phyloP scores from a whole-genome alignment of 2,797 vertebrate species.

The Amphiprion clarkii region DNA sequence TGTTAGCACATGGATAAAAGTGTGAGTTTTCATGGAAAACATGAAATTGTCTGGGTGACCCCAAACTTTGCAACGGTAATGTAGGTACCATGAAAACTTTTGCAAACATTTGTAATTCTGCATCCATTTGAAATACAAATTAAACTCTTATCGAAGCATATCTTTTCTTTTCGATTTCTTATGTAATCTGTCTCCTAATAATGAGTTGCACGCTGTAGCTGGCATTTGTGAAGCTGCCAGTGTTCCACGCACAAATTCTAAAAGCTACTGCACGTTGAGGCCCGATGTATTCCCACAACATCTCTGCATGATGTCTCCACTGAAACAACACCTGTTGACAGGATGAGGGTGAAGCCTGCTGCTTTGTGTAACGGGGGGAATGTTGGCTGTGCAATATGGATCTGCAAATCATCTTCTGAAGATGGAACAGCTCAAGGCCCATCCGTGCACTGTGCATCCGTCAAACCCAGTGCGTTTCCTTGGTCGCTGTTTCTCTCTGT shows the following conservation, averaged over 20 bases:
- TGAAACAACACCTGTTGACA: conserved; percentile 54
- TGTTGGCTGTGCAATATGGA: neutral
- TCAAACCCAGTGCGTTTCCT: conserved; percentile 24
- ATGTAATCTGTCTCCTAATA: neutral
- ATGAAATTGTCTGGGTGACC: too few relatives aligned
- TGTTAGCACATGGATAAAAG: too few relatives aligned
- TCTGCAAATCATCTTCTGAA: conserved; percentile 47
- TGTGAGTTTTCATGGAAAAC: too few relatives aligned
- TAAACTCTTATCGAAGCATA: neutral
- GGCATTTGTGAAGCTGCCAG: neutral
- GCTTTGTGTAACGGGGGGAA: conserved; percentile 14
- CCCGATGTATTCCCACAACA: conserved; percentile 9
- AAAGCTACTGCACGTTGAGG: neutral
- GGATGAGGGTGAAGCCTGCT: conserved; percentile 31
- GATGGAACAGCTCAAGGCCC: conserved; percentile 24
- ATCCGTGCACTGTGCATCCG: conserved; percentile 14
- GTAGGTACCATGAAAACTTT: neutral
- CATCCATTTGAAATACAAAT: conserved; percentile 2
- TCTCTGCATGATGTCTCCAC: conserved; percentile 27
- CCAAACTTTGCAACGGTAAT: too few relatives aligned
- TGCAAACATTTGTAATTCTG: neutral
- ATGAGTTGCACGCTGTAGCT: neutral
- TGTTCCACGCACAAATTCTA: too few relatives aligned
- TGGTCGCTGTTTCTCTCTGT: conserved; percentile 15
- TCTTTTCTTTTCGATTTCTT: neutral